Conservation (phyloP, 2,113 vertebrate species). For the Tenebrosternarchus preto region DNA sequence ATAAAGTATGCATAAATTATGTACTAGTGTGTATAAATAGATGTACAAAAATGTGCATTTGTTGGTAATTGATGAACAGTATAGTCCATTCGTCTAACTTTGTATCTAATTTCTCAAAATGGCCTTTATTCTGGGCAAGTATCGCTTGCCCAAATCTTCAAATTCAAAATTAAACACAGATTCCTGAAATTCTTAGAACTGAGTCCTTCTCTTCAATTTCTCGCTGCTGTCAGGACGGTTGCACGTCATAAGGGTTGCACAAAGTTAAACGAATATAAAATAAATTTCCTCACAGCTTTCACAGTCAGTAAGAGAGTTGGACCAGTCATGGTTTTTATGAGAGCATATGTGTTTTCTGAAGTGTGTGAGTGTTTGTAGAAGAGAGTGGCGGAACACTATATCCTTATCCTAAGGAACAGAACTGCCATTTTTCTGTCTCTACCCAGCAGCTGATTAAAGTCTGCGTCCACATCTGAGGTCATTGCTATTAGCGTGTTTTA, state of each 20-base stretch:
- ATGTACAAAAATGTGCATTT: background rate
- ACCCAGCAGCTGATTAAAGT: conserved; percentile 60
- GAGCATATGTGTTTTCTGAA: conserved; percentile 47
- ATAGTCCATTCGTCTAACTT: conserved; percentile 1
- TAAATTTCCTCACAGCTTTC: conserved; percentile 27
- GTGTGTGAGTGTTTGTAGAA: conserved; percentile 49
- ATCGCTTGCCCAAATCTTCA: background rate
- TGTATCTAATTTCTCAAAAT: conserved; percentile 12
- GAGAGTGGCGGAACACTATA: conserved; percentile 55
- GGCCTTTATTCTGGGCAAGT: conserved; percentile 1
- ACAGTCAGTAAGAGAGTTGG: conserved; percentile 19
- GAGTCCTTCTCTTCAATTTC: background rate
- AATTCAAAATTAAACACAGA: conserved; percentile 31
- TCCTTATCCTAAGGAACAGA: conserved; percentile 59
- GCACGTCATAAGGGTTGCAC: conserved; percentile 5
- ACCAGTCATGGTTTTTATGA: conserved; percentile 35
- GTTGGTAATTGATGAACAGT: background rate
- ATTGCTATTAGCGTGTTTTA: conserved; percentile 40
- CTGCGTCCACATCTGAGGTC: conserved; percentile 39
- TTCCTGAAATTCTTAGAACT: conserved; percentile 43
- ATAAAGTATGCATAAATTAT: too few species aligned
- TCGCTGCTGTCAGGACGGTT: conserved; percentile 14
- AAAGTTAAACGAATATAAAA: conserved; percentile 34
- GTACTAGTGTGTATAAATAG: background rate
- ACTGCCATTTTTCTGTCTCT: conserved; percentile 55